Conservation (phyloP, 2,113 vertebrate genomes). For the Poeciliopsis occidentalis region DNA sequence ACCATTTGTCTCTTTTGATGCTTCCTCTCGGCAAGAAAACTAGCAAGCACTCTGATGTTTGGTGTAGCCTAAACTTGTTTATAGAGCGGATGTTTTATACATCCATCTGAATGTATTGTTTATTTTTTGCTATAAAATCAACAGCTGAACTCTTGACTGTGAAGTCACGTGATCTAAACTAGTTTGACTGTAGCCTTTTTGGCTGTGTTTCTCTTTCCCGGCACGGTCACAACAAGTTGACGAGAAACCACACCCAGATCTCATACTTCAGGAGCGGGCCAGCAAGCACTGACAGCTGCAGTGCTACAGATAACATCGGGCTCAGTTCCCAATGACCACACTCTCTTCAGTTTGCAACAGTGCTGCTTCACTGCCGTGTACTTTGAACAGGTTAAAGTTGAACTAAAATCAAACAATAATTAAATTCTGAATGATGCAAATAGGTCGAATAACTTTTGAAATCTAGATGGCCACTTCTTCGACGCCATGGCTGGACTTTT, state of each 20-base stretch:
- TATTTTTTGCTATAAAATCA: conserved; percentile 17
- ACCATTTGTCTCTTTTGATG: conserved; percentile 1
- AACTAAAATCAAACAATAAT: conserved; percentile 13
- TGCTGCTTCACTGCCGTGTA: conserved; percentile 2
- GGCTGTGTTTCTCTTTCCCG: conserved; percentile 26
- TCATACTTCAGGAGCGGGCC: conserved; percentile 44
- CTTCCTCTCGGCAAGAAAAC: neutral
- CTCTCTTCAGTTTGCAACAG: conserved; percentile 12
- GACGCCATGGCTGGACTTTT: conserved; percentile 19
- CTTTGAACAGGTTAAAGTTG: neutral
- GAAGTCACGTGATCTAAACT: conserved; percentile 45
- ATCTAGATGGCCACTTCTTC: conserved; percentile 30
- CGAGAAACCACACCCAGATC: conserved; percentile 66
- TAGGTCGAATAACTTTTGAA: conserved; percentile 22
- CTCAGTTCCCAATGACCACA: conserved; percentile 19
- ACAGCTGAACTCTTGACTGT: conserved; percentile 16
- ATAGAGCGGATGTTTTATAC: conserved; percentile 1
- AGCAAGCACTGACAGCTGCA: conserved; percentile 46
- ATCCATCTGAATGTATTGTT: too few species aligned
- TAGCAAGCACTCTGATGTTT: conserved; percentile 10
- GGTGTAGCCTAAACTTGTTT: conserved; percentile 19
- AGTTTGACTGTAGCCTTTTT: conserved; percentile 46
- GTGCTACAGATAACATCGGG: conserved; percentile 64
- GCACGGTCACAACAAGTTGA: conserved; percentile 37
- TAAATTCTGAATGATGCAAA: conserved; percentile 4